Base-by-base conservation (phyloP, 2,797 vertebrate genomes). In the Danio albolineatus region DNA sequence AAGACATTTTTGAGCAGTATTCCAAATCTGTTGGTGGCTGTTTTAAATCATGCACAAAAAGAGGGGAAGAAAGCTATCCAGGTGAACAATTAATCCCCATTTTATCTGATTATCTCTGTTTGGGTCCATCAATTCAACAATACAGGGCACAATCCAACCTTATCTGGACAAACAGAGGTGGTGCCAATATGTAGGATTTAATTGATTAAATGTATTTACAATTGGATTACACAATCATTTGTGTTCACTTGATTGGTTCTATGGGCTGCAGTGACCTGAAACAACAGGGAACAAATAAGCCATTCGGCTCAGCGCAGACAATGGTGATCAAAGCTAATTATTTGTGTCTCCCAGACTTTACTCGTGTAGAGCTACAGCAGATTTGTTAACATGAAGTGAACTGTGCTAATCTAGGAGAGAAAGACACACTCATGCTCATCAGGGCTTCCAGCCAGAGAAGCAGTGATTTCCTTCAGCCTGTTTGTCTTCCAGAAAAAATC, bases 151-250 rank as follows among this genome's bases (percentile, higher is more conserved):
- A 72, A 14, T 13, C 71, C 48, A 79, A 6, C 49, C 56, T 73
- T 79, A 79, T 73, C 77, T 73, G 21, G 16, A 46, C 17, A 64
- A 64, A 79, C 67, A 65, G 67, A 46, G 39, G 10, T 46, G 48
- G 38, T 65, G 49, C 38, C 73, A 76, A 28, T 65, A 53, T 21
- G 61, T 21, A 28, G 46, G 46, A 64, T 53, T 62, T 62, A 62
- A 79, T 36, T 53, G 65, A 72, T 72, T 41, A 28, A 43, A 43
- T 54, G 59, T 21, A 46, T 73, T 79, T 73, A 28, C 16, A 28
- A 79, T 64, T 64, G 39, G 60, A 65, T 79, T 79, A 79, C 51
- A 72, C 36, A 56, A 56, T 46, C 59, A 72, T 79, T 46, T 46
- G 49, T 48, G 21, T 54, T 10, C 21, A 48, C 38, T 73, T 64